These are phyloP conservation scores for Sphaeramia orbicularis DNA, from an alignment of 2,797 vertebrate genomes.

Conservation along the genomic window DNA sequence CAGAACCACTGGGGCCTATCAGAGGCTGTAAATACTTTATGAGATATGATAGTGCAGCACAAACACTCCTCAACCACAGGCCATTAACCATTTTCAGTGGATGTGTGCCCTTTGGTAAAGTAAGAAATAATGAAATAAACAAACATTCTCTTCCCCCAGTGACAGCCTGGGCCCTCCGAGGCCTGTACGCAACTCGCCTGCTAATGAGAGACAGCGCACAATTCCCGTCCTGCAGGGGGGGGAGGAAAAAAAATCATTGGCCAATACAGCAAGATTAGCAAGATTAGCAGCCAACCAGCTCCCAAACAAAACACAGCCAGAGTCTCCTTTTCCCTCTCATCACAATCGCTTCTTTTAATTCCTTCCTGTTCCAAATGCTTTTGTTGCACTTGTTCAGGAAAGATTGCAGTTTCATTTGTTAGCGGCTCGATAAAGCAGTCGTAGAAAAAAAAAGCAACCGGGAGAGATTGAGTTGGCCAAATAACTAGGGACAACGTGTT, in stretches of 20 bases:
- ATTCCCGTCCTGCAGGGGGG: constrained; percentile 50
- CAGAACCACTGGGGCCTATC: constrained; percentile 79
- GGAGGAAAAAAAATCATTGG: constrained; percentile 52
- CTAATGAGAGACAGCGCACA: constrained; percentile 77
- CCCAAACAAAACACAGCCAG: constrained; percentile 31
- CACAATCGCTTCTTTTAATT: constrained; percentile 44
- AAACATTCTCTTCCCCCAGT: constrained; percentile 76
- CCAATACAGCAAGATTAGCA: constrained; percentile 57
- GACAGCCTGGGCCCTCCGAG: constrained; percentile 68
- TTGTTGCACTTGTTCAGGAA: constrained; percentile 50
- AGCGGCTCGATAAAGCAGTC: constrained; percentile 55
- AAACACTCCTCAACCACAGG: constrained; percentile 81
- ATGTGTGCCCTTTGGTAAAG: constrained; percentile 80
- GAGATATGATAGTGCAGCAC: constrained; percentile 82
- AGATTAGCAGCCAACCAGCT: constrained; percentile 67
- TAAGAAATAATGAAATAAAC: constrained; percentile 83
- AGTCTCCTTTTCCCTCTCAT: constrained; percentile 22
- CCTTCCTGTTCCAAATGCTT: constrained; percentile 50
- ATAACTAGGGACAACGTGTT: constrained; percentile 59
- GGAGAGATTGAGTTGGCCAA: constrained; percentile 58
- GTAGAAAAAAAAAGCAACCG: constrained; percentile 2
- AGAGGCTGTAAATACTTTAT: constrained; percentile 82
- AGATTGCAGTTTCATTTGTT: constrained; percentile 67
- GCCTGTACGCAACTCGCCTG: constrained; percentile 67
- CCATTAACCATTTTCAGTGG: constrained; percentile 78